These are phyloP conservation scores for Conops quadrifasciatus DNA, from an alignment of 2,888 invertebrate genomes.

Conservation along the genomic window DNA sequence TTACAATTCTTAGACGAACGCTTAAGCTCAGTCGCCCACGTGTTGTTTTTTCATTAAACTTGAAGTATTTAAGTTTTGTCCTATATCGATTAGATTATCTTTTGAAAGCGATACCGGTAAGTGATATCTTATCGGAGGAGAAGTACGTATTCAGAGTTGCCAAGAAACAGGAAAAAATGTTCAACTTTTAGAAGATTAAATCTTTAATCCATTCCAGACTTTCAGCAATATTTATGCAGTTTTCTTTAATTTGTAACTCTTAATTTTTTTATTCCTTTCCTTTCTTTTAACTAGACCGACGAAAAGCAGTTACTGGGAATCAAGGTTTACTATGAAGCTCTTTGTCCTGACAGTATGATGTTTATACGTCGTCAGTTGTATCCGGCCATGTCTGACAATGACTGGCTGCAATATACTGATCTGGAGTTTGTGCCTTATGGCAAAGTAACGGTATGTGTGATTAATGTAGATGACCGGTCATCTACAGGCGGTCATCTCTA, in stretches of 20 bases:
- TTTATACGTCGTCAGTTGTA: slow-evolving; percentile 56
- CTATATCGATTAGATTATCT: no score
- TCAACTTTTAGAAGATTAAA: no score
- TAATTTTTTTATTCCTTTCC: background rate
- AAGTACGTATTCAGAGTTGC: no score
- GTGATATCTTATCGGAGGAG: no score
- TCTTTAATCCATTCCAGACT: background rate
- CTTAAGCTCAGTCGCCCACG: no score
- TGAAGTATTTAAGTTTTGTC: no score
- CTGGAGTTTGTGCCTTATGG: slow-evolving; percentile 62
- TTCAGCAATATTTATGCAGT: background rate
- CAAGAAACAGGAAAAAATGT: no score
- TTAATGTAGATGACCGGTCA: background rate
- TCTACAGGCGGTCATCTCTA: slow-evolving; percentile 4
- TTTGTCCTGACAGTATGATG: slow-evolving; percentile 59
- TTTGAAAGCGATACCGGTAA: no score
- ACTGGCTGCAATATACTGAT: slow-evolving; percentile 51
- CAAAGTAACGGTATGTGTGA: slow-evolving; percentile 58
- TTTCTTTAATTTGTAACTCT: background rate
- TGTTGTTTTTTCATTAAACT: no score
- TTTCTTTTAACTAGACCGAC: background rate
- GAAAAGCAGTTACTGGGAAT: slow-evolving; percentile 45
- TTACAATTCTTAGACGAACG: no score
- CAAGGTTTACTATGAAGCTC: slow-evolving; percentile 61
- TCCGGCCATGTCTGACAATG: slow-evolving; percentile 50